A percentile compares a stretch with the other conserved stretches of the same genome.
phyloP scores from a whole-genome alignment of 1,140 invertebrate species.

The Mya arenaria region DNA sequence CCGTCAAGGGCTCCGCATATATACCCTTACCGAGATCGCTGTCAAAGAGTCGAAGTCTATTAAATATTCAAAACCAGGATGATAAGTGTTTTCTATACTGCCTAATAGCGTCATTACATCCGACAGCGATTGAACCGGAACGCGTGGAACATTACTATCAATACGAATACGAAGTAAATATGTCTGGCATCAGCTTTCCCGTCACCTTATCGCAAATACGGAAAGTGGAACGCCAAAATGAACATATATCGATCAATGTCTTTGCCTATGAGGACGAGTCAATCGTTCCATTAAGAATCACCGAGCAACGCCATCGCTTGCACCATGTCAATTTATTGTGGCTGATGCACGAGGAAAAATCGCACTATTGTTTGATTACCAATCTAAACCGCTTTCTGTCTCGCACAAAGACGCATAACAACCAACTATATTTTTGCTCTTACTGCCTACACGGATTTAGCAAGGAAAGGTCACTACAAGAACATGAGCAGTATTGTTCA shows the following conservation, averaged over 20 bases:
- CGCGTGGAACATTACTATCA: constrained; percentile 2
- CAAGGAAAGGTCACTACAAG: constrained; percentile 3
- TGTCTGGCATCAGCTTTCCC: background rate
- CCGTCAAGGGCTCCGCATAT: background rate
- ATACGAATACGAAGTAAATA: constrained; percentile 3
- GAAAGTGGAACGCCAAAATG: constrained; percentile 30
- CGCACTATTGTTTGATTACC: background rate
- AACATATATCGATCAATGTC: constrained; percentile 16
- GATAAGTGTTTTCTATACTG: too few relatives aligned
- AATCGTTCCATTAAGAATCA: constrained; percentile 19
- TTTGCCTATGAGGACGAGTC: constrained; percentile 14
- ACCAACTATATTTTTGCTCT: constrained; percentile 24
- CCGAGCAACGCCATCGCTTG: background rate
- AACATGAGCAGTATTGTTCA: constrained; percentile 9
- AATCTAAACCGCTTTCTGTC: constrained; percentile 21
- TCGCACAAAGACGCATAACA: constrained; percentile 18
- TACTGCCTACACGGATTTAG: too few relatives aligned
- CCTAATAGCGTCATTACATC: background rate
- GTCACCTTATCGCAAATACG: constrained; percentile 13
- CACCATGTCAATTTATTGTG: constrained; percentile 13
- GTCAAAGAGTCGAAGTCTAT: background rate
- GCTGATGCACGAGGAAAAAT: constrained; percentile 8
- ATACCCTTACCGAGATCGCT: background rate
- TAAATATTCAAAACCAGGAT: constrained; percentile 14
- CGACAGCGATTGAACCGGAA: background rate